Conservation (phyloP, 1,140 invertebrate genomes). For the Macrobrachium nipponense region DNA sequence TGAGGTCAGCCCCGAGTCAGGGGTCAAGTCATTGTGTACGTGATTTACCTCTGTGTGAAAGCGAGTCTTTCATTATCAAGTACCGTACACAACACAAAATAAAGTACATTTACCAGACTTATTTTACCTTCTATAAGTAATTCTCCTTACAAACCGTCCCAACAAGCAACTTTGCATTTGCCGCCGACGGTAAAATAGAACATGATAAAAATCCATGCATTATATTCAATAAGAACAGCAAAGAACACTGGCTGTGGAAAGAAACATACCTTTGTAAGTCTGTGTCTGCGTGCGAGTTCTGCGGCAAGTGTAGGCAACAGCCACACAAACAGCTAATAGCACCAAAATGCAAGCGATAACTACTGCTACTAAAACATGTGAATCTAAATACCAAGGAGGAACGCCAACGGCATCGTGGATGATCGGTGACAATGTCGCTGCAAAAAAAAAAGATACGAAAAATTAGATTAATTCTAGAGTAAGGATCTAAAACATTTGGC, state of each 20-base stretch:
- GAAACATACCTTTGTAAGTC: slow-evolving; percentile 43
- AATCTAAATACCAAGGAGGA: slow-evolving; percentile 40
- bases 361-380: slow-evolving; percentile 38
- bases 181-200: no score
- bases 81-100: neutral
- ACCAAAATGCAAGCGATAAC: slow-evolving; percentile 42
- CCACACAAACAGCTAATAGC: slow-evolving; percentile 36
- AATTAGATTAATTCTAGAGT: neutral
- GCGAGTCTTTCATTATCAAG: neutral
- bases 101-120: no score
- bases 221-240: neutral
- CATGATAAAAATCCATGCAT: no score
- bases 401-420: slow-evolving; percentile 17
- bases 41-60: slow-evolving; percentile 45
- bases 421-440: slow-evolving; percentile 41
- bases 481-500: no score
- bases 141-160: no score
- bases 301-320: slow-evolving; percentile 42
- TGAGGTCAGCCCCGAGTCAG: slow-evolving; percentile 54
- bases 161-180: no score
- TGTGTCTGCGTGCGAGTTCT: slow-evolving; percentile 33
- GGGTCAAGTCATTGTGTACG: slow-evolving; percentile 51
- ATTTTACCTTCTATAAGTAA: no score
- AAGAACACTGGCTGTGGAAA: no score
- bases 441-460: neutral